Evolutionary conservation across 2,113 vertebrate genomes (phyloP).

Genomic region (Scatophagus argus): DNA sequence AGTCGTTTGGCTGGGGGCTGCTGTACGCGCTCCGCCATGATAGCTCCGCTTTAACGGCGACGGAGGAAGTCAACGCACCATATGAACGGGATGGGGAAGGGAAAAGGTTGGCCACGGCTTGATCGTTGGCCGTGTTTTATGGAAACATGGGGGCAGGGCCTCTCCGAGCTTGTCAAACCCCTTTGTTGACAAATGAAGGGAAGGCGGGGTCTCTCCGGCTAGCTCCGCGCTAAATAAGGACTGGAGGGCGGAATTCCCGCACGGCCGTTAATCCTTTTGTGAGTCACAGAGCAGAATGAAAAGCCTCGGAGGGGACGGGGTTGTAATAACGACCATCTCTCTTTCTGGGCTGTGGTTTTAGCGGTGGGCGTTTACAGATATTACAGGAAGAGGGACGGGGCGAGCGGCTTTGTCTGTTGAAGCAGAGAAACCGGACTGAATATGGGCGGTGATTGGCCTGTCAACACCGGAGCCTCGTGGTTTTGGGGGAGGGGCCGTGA

Average conservation of each 20-base stretch:
- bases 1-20: constrained; percentile 96
- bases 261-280: constrained; percentile 62
- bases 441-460: constrained; percentile 65
- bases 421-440: neutral
- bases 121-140: constrained; percentile 85
- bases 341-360: neutral
- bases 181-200: constrained; percentile 81
- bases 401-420: constrained; percentile 35
- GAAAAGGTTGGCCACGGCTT: constrained; percentile 75
- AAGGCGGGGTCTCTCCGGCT: constrained; percentile 69
- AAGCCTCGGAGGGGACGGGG: neutral
- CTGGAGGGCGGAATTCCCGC: constrained; percentile 65
- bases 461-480: constrained; percentile 80
- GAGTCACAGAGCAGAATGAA: neutral
- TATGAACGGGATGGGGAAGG: constrained; percentile 87
- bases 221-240: constrained; percentile 51
- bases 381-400: neutral
- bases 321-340: neutral
- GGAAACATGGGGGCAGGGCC: constrained; percentile 80
- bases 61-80: constrained; percentile 92
- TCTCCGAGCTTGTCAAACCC: constrained; percentile 73
- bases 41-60: constrained; percentile 93
- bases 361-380: neutral
- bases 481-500: constrained; percentile 57
- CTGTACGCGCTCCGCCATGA: constrained; percentile 98